Base-by-base conservation (phyloP, 2,888 invertebrate species). In the Acleris sparsana region DNA sequence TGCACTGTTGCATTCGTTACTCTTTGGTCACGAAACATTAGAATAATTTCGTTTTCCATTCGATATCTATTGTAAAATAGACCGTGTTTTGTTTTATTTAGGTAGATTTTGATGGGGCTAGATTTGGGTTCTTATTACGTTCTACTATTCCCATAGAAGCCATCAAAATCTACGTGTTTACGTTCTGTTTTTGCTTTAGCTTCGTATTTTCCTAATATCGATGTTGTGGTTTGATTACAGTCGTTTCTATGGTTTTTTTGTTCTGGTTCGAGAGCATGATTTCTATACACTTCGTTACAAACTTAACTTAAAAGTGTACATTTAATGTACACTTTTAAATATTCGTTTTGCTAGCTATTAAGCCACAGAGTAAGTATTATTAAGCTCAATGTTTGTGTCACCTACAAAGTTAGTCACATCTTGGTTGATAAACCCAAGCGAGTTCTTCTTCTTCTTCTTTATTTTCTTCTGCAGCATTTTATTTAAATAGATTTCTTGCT, bases 1-100 rank as follows among this genome's bases (percentile, higher is more conserved):
- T 52, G 66, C 66, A 62, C 66, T 39, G 33, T 62, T 60, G 44
- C 51, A 55, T 44, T 60, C 39, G 58, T 33, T 48, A 56, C 58
- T 25, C 7, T 17, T 51, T 63, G 25, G 48, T 53, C 44, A 51
- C 55, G 49, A 51, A 48, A 48, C 39, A 9, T 44, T 44, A 22
- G 9, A 57, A 13, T n/a, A 4, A 18, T 53, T 48, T 51, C 20
- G 39, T 48, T 6, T 53, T 29, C 18, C 22, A 39, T 66, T 57
- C 16, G 33, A 16, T 52, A 46, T 46, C 7, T 44, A 33, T 57
- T 16, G 16, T 53, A n/a, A 33, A 52, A 13, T 49, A 20, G 48
- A 17, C n/a, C 22, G 39, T 43, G 43, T 22, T 6, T 17, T 20
- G 5, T 59, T 17, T 25, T 55, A 18, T 56, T 51, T 5, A 20